Evolutionary conservation across 2,888 invertebrate genomes (phyloP).

Genomic region (Zootermopsis nevadensis): DNA sequence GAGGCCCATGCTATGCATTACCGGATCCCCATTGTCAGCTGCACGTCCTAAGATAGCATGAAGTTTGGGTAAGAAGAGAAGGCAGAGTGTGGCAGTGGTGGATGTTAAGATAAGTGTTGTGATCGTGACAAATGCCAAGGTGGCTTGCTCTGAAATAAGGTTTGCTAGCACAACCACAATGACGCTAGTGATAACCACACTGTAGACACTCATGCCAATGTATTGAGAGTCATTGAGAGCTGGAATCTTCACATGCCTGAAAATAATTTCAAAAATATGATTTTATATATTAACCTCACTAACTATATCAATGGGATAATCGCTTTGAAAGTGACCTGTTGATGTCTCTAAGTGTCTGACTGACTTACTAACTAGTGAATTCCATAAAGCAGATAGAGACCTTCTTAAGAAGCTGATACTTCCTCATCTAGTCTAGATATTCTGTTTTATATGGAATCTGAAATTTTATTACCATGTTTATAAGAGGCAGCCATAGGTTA

Average conservation of each 20-base stretch:
- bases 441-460: no score
- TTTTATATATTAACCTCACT: no score
- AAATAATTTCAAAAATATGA: no score
- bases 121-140: constrained; percentile 83
- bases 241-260: constrained; percentile 87
- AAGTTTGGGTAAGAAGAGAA: constrained; percentile 89
- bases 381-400: no score
- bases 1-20: constrained; percentile 89
- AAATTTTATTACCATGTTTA: no score
- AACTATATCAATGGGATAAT: no score
- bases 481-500: no score
- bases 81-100: constrained; percentile 86
- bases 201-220: constrained; percentile 93
- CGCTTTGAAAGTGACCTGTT: no score
- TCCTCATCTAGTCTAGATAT: no score
- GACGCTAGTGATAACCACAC: constrained; percentile 88
- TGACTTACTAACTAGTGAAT: no score
- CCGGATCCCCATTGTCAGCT: constrained; percentile 73
- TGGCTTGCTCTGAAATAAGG: constrained; percentile 84
- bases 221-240: constrained; percentile 94
- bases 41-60: constrained; percentile 71
- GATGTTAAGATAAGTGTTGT: constrained; percentile 86
- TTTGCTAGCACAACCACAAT: constrained; percentile 91
- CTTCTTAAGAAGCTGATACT: no score
- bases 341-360: no score